These are phyloP conservation scores for Palythoa grandiflora DNA, from an alignment of 92 coral and sea anemone genomes.

Conservation along the genomic window DNA sequence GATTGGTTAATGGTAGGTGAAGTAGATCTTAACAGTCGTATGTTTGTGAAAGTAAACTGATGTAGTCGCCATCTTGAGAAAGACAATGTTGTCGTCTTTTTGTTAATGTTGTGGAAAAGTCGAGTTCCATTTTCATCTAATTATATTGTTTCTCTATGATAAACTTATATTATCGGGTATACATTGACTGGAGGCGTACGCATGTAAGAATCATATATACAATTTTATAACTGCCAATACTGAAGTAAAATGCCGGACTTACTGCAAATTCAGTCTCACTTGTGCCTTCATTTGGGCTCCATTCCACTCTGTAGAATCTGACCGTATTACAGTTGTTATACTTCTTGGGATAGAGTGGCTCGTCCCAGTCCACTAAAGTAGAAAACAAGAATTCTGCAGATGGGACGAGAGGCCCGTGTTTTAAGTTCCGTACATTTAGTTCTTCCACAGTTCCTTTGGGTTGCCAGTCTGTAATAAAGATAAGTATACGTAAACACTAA, in stretches of 20 bases:
- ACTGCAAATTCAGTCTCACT: neutral
- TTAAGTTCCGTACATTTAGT: constrained; percentile 8
- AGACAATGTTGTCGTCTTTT: too few species aligned
- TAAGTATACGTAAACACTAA: neutral
- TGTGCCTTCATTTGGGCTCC: neutral
- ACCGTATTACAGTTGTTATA: constrained; percentile 11
- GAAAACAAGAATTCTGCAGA: constrained; percentile 27
- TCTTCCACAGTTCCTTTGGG: neutral
- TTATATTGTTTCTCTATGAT: too few species aligned
- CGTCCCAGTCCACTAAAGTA: constrained; percentile 26
- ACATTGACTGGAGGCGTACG: too few species aligned
- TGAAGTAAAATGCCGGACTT: neutral
- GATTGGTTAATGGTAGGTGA: too few species aligned
- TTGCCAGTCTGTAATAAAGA: neutral
- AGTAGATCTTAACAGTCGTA: too few species aligned
- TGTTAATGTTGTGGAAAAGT: too few species aligned
- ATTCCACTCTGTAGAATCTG: neutral
- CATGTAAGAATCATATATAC: too few species aligned
- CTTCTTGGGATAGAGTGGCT: constrained; percentile 16
- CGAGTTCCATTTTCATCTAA: too few species aligned
- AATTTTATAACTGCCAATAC: neutral
- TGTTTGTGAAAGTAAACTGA: too few species aligned
- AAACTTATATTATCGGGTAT: too few species aligned
- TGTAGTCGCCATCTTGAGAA: too few species aligned
- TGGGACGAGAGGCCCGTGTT: neutral